phyloP scores from a whole-genome alignment of 2,113 vertebrate genomes.

The Pungitius pungitius region DNA sequence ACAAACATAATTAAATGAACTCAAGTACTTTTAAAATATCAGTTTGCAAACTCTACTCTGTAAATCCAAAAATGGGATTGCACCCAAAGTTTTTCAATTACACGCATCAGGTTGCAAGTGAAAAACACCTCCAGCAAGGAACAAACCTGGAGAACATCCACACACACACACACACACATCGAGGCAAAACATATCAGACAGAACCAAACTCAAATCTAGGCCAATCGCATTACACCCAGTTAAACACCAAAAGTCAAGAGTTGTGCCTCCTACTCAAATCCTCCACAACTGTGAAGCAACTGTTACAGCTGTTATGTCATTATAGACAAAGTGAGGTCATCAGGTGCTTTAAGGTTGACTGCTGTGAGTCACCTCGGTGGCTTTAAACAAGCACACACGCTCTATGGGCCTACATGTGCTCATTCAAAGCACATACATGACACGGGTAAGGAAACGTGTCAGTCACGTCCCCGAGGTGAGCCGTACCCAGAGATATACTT shows the following conservation, averaged over 20 bases:
- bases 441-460: slow-evolving; percentile 13
- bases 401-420: neutral
- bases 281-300: slow-evolving; percentile 25
- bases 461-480: slow-evolving; percentile 52
- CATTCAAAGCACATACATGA: slow-evolving; percentile 18
- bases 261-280: slow-evolving; percentile 42
- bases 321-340: slow-evolving; percentile 46
- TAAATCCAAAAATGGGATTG: slow-evolving; percentile 38
- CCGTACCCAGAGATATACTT: slow-evolving; percentile 33
- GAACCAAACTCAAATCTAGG: slow-evolving; percentile 43
- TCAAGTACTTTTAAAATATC: slow-evolving; percentile 11
- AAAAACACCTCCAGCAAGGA: slow-evolving; percentile 23
- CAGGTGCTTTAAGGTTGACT: slow-evolving; percentile 30
- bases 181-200: slow-evolving; percentile 6
- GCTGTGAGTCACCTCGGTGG: slow-evolving; percentile 37
- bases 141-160: slow-evolving; percentile 23
- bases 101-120: slow-evolving; percentile 8
- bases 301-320: slow-evolving; percentile 44
- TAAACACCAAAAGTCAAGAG: slow-evolving; percentile 37
- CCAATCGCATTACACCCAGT: slow-evolving; percentile 51
- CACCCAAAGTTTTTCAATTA: slow-evolving; percentile 32
- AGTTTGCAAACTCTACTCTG: slow-evolving; percentile 17
- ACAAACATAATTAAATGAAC: slow-evolving; percentile 8
- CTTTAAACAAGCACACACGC: slow-evolving; percentile 12
- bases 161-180: slow-evolving; percentile 9